Evolutionary conservation across 2,888 invertebrate genomes (phyloP), one percentile per base, ranked within the genome.

Genomic region (Agrotis exclamationis): DNA sequence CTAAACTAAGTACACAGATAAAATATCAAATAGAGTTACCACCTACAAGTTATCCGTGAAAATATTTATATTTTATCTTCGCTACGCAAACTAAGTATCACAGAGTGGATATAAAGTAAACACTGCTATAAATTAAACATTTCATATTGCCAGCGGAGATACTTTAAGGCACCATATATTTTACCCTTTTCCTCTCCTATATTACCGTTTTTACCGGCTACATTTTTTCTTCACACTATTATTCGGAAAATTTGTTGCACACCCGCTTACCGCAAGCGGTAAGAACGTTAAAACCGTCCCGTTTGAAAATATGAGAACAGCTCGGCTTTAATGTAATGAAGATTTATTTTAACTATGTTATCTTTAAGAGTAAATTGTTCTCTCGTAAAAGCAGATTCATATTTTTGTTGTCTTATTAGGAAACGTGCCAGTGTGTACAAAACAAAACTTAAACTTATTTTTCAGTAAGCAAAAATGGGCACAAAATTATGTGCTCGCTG

Each of bases 281-380:
- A 89, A 90, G 89, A 91, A 87, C 93, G 91, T 92, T 93, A 92
- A 93, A 92, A 90, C 90, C 83, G 90, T 92, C 92, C 88, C 86
- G 89, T 88, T 91, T 89, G 86, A 90, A 93, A 93, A 93, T 94
- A 95, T 93, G 92, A 93, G 91, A 89, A 87, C 90, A 86, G 87
- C 86, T 85, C 83, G 84, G 91, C 89, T 90, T 92, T 91, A 91
- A 88, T 85, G 87, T 93, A 94, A 94, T 93, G 91, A 94, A 93
- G 93, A 95, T 94, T 94, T 94, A 94, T 93, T 91, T 90, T 89
- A 91, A 92, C 91, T 92, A 90, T 85, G 81, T 85, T 87, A 89
- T 90, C 87, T 88, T 88, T 85, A 86, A 72, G 82, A 87, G 85
- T 86, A 88, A 90, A 90, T 89, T 89, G 86, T 87, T 87, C 89